phyloP scores from a whole-genome alignment of 1,140 invertebrate genomes.

The Ganaspis sp. region DNA sequence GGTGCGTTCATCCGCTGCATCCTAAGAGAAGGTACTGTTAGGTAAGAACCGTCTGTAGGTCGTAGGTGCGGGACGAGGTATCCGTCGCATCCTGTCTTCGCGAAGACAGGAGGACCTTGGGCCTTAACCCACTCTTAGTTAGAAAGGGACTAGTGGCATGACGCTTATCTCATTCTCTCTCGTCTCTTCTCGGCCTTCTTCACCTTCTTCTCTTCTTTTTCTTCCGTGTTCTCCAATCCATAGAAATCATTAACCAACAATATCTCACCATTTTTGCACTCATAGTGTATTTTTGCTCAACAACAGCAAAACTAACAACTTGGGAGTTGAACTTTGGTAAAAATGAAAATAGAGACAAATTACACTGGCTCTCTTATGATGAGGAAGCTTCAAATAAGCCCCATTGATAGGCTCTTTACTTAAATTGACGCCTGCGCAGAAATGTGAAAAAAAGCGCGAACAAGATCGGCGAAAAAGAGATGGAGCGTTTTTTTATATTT shows the following conservation, averaged over 20 bases:
- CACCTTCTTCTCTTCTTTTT: conserved; percentile 47
- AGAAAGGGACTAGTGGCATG: conserved; percentile 70
- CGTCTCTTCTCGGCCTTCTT: conserved; percentile 56
- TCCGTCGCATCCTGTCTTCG: conserved; percentile 65
- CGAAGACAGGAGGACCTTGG: conserved; percentile 71
- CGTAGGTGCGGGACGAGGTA: conserved; percentile 64
- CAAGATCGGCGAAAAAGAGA: too few relatives aligned
- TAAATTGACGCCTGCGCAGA: too few relatives aligned
- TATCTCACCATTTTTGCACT: background rate
- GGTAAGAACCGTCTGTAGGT: conserved; percentile 69
- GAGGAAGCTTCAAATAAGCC: too few relatives aligned
- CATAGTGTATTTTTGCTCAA: too few relatives aligned
- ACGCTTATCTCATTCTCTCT: conserved; percentile 59
- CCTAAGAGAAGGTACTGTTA: conserved; percentile 69
- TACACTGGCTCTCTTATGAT: too few relatives aligned
- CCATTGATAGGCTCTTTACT: too few relatives aligned
- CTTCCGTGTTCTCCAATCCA: conserved; percentile 53
- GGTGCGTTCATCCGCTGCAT: conserved; percentile 58
- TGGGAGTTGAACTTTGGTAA: background rate
- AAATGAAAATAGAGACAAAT: too few relatives aligned
- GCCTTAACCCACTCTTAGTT: conserved; percentile 75
- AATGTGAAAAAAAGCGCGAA: too few relatives aligned
- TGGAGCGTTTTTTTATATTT: too few relatives aligned
- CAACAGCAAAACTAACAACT: too few relatives aligned
- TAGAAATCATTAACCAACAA: conserved; percentile 34